These are phyloP conservation scores for Sicus ferrugineus DNA, from an alignment of 2,888 invertebrate genomes.

Conservation along the genomic window DNA sequence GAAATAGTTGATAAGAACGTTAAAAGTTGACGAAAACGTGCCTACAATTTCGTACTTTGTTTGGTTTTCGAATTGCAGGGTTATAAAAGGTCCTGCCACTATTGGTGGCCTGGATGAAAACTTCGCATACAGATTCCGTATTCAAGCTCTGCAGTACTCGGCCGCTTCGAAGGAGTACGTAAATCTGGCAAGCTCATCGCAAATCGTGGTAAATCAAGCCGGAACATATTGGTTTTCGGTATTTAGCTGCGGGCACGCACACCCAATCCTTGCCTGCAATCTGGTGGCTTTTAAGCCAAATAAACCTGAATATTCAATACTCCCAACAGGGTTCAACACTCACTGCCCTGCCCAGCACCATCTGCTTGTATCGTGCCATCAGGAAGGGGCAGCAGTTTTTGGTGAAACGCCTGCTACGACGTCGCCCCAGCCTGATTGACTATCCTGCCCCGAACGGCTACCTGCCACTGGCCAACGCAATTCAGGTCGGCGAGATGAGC, in stretches of 20 bases:
- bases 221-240: not conserved
- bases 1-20: no score
- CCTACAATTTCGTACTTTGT: no score
- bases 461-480: conserved; percentile 61
- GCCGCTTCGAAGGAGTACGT: conserved; percentile 45
- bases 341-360: conserved; percentile 55
- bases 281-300: not conserved
- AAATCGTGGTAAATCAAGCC: conserved; percentile 53
- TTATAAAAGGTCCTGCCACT: conserved; percentile 46
- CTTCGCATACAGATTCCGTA: conserved; percentile 57
- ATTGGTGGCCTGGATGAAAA: conserved; percentile 58
- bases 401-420: conserved; percentile 59
- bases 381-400: conserved; percentile 61
- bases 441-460: conserved; percentile 60
- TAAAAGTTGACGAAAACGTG: no score
- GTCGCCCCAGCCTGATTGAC: conserved; percentile 56
- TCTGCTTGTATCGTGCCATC: conserved; percentile 59
- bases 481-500: conserved; percentile 57
- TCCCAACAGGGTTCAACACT: conserved; percentile 53
- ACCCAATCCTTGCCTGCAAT: not conserved
- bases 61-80: no score
- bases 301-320: not conserved
- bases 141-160: conserved; percentile 52
- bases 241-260: no score
- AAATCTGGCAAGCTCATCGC: conserved; percentile 49